phyloP scores from a whole-genome alignment of 2,888 invertebrate species.

The Mechanitis mazaeus region DNA sequence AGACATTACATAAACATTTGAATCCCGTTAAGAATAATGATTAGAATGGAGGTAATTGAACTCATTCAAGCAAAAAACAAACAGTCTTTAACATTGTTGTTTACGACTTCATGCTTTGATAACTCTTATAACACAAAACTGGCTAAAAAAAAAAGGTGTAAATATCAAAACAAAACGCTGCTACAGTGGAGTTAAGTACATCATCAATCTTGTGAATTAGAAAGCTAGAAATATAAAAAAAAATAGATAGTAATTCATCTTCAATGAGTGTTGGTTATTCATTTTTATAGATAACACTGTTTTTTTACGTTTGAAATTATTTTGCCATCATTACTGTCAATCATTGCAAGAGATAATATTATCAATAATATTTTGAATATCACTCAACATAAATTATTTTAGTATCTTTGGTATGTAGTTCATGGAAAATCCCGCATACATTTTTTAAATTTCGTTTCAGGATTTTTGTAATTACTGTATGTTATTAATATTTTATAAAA shows the following conservation, averaged over 20 bases:
- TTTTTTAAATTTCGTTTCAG: neutral
- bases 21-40: slow-evolving; percentile 6
- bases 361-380: slow-evolving; percentile 11
- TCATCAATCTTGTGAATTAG: neutral
- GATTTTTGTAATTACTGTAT: slow-evolving; percentile 6
- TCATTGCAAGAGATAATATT: slow-evolving; percentile 14
- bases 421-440: slow-evolving; percentile 22
- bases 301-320: slow-evolving; percentile 19
- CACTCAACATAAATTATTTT: slow-evolving; percentile 14
- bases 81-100: neutral
- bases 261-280: too few relatives aligned
- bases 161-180: slow-evolving; percentile 31
- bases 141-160: slow-evolving; percentile 26
- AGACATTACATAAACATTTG: slow-evolving; percentile 13
- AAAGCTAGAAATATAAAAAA: slow-evolving; percentile 18
- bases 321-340: slow-evolving; percentile 12
- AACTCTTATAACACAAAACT: slow-evolving; percentile 32
- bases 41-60: neutral
- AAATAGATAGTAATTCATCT: neutral
- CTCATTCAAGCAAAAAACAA: slow-evolving; percentile 7
- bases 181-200: slow-evolving; percentile 31
- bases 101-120: slow-evolving; percentile 23
- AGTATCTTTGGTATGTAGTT: slow-evolving; percentile 19
- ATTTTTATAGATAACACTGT: slow-evolving; percentile 1
- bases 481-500: neutral